Base-by-base conservation (phyloP, 1,140 invertebrate species). In the Mercenaria mercenaria region DNA sequence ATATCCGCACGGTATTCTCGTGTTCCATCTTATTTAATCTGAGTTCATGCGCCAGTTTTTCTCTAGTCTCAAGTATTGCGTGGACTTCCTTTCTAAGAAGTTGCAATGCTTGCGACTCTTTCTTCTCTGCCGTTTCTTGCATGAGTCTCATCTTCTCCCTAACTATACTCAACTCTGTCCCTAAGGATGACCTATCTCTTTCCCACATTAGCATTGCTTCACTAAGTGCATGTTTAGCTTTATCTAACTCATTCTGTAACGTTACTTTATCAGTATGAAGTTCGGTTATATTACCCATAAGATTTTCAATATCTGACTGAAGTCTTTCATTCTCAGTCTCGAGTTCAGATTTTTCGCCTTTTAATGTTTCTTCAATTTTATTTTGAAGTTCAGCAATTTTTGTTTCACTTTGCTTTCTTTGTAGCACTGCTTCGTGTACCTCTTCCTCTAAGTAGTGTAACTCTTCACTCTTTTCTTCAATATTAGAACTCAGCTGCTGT, bases 191-290 rank as follows among this genome's bases (percentile, higher is more conserved):
- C 13, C 92, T 88, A 56, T 94, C 93, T 43, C 91, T 91, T 56
- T 93, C 91, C 93, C 93, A 94, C 77, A 93, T 79, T 6, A 94
- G 52, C 93, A 94, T 93, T 0, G 93, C 93, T 50, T 93, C 93
- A 79, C 93, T 93, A 59, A 94, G 67, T 0, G 93, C 92, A 61
- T 92, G 91, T 76, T 92, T 93, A 1, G 92, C 85, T 74, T 93
- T 93, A 26, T 93, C 93, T 67, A 94, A 77, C 29, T 92, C 92
- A 26, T 56, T 86, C 59, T 92, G 88, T 18, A 92, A 23, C 0
- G 82, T 91, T n/a, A 50, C 43, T 43, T 93, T 94, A 76, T 94
- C 93, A 6, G 67, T 83, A 74, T 89, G 90, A 0, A 91, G 76
- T 83, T 93, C 92, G 29, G 91, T 88, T 11, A 93, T 86, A 26